Conservation (phyloP, 2,113 vertebrate species). For the Furnarius figulus region DNA sequence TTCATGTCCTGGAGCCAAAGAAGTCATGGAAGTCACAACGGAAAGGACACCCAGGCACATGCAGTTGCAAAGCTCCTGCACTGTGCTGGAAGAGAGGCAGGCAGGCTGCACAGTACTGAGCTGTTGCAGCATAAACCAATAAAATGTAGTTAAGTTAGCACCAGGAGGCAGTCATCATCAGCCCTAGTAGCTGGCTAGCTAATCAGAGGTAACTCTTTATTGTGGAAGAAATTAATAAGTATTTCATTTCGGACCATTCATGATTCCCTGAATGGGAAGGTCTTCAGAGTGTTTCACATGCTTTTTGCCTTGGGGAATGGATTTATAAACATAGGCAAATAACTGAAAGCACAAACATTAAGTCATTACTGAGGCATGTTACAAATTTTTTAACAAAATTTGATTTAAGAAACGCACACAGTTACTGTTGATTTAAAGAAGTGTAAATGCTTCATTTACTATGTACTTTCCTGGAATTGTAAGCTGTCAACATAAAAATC, state of each 20-base stretch:
- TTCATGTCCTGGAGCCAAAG: background rate
- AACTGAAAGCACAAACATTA: background rate
- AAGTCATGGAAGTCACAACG: background rate
- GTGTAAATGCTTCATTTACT: background rate
- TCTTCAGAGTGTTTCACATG: background rate
- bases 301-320: background rate
- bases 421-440: background rate
- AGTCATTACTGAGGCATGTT: background rate
- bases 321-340: background rate
- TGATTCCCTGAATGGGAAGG: rapidly evolving
- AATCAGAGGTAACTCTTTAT: background rate
- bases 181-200: background rate
- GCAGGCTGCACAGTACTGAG: background rate
- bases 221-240: background rate
- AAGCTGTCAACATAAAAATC: background rate
- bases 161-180: background rate
- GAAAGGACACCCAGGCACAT: rapidly evolving
- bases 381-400: background rate
- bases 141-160: background rate
- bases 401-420: background rate
- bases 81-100: background rate
- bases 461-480: background rate
- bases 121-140: background rate
- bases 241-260: background rate
- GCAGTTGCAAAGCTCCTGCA: background rate